Conservation (phyloP, 2,797 vertebrate species). For the Lindbergichthys nudifrons region DNA sequence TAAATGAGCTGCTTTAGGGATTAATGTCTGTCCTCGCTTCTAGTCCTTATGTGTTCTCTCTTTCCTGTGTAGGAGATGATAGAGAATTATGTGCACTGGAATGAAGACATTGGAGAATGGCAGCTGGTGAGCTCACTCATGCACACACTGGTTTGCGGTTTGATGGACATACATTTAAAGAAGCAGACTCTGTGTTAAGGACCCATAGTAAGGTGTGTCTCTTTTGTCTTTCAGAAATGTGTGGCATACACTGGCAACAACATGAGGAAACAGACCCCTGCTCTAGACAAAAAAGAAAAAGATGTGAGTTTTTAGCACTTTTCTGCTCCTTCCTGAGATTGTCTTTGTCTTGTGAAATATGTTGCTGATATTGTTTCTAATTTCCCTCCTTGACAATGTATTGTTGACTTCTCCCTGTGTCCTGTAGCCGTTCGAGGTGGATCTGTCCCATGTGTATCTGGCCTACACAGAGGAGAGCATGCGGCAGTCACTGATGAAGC, state of each 20-base stretch:
- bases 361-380: background rate
- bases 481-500: constrained; percentile 95
- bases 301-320: constrained; percentile 87
- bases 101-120: constrained; percentile 99
- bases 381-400: background rate
- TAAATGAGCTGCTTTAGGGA: background rate
- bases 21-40: background rate
- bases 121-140: constrained; percentile 89
- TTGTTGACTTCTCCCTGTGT: constrained; percentile 2
- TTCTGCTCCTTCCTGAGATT: background rate
- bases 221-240: constrained; percentile 90
- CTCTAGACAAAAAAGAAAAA: constrained; percentile 98
- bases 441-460: constrained; percentile 96
- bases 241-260: constrained; percentile 99
- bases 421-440: constrained; percentile 95
- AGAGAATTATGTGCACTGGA: constrained; percentile 99
- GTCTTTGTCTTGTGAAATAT: background rate
- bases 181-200: background rate
- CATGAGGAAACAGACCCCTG: constrained; percentile 97
- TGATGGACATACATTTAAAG: background rate
- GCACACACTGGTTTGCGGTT: background rate
- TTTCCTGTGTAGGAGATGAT: constrained; percentile 93
- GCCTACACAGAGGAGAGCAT: constrained; percentile 98
- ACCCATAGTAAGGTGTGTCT: background rate
- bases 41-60: constrained; percentile 13